Evolutionary conservation across 2,113 vertebrate species (phyloP).

Genomic region (Varanus salvator): DNA sequence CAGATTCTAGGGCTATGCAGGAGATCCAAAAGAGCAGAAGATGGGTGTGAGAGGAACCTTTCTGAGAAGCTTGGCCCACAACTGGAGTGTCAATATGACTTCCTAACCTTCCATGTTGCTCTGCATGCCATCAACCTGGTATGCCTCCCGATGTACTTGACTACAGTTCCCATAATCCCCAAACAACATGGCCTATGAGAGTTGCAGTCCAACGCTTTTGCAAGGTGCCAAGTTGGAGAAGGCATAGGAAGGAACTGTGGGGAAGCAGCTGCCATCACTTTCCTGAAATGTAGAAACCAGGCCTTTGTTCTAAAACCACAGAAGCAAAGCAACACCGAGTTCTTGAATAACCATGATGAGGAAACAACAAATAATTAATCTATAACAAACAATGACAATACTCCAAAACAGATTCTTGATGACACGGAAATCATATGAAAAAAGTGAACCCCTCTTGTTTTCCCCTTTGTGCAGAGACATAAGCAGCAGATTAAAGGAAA

Average conservation of each 20-base stretch:
- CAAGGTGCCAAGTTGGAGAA: too few species aligned
- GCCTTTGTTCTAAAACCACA: background rate
- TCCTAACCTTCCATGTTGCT: too few species aligned
- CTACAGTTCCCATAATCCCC: too few species aligned
- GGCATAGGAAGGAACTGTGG: background rate
- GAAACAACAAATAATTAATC: slow-evolving; percentile 26
- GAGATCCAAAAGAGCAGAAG: too few species aligned
- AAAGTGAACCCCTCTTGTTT: slow-evolving; percentile 20
- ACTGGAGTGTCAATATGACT: too few species aligned
- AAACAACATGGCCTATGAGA: too few species aligned
- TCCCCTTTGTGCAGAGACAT: background rate
- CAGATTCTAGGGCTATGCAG: too few species aligned
- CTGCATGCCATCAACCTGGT: too few species aligned
- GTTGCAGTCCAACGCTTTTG: too few species aligned
- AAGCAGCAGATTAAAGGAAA: slow-evolving; percentile 40
- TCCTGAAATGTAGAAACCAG: background rate
- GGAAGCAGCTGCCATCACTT: background rate
- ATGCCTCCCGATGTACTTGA: too few species aligned
- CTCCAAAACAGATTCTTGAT: background rate
- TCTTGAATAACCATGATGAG: slow-evolving; percentile 8
- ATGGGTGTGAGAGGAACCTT: too few species aligned
- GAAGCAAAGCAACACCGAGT: background rate
- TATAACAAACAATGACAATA: slow-evolving; percentile 19
- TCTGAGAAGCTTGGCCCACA: too few species aligned
- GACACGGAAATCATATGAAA: background rate